Conservation (phyloP, 2,888 invertebrate species). For the Acleris cristana region DNA sequence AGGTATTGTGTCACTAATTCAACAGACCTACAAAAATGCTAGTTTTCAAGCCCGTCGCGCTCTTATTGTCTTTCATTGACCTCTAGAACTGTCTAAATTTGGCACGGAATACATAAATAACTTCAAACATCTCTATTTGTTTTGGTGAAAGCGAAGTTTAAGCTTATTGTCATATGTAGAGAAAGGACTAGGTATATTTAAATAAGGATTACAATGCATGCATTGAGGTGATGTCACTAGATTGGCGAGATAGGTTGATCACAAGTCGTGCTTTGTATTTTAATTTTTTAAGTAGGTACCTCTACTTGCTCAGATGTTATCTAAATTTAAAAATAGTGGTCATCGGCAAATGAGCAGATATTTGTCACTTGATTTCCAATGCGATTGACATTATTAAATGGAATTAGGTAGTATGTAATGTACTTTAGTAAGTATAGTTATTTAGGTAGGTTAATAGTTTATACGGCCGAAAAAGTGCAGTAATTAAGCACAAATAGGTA, state of each 20-base stretch:
- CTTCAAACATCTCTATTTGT: conserved; percentile 10
- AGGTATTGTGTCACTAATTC: conserved; percentile 5
- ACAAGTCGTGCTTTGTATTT: not conserved
- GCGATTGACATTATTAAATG: no score
- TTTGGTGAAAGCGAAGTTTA: conserved; percentile 26
- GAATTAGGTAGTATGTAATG: no score
- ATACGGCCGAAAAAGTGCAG: no score
- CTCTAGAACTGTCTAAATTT: conserved; percentile 14
- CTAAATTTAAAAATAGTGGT: not conserved
- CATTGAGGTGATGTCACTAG: conserved; percentile 5
- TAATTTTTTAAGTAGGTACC: not conserved
- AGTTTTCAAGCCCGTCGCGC: conserved; percentile 22
- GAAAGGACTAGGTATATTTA: conserved; percentile 11
- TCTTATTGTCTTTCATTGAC: conserved; percentile 27
- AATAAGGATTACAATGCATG: conserved; percentile 9
- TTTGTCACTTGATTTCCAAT: no score
- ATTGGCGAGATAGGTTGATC: conserved; percentile 1
- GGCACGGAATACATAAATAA: conserved; percentile 17
- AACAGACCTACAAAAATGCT: conserved; percentile 20
- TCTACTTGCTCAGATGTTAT: not conserved
- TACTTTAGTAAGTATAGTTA: no score
- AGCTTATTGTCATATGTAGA: not conserved
- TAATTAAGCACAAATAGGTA: no score
- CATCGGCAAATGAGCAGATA: not conserved
- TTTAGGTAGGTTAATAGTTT: no score